Percentiles rank a stretch among this genome's conserved stretches.
phyloP scores from a whole-genome alignment of 2,113 vertebrate genomes.

The Chascanopsetta lugubris region DNA sequence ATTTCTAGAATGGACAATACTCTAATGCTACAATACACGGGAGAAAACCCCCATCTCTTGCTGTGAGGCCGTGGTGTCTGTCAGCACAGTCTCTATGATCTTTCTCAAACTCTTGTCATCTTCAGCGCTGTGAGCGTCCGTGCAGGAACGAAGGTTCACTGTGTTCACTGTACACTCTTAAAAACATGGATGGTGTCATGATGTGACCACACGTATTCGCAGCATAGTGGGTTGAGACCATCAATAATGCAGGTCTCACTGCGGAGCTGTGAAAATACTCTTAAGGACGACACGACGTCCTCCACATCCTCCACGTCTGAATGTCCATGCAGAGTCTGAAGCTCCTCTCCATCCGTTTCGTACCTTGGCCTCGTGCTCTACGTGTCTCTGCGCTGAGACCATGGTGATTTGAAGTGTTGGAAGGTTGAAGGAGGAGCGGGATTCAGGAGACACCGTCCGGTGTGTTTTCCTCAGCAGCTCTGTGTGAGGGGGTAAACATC shows the following conservation, averaged over 20 bases:
- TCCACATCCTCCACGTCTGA: constrained; percentile 35
- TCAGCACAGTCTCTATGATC: constrained; percentile 10
- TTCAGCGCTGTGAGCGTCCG: constrained; percentile 41
- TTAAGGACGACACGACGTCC: constrained; percentile 21
- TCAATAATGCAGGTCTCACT: constrained; percentile 68
- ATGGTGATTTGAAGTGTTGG: constrained; percentile 65
- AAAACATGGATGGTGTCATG: constrained; percentile 49
- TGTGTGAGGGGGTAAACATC: constrained; percentile 41
- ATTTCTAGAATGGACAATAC: constrained; percentile 18
- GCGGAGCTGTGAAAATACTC: constrained; percentile 59
- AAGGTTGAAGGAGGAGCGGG: constrained; percentile 33
- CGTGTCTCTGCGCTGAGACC: constrained; percentile 35
- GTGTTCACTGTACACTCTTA: constrained; percentile 24
- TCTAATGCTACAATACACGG: constrained; percentile 23
- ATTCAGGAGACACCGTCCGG: constrained; percentile 36
- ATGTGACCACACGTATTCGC: constrained; percentile 56
- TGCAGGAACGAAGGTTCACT: constrained; percentile 8
- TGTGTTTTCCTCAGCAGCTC: constrained; percentile 6
- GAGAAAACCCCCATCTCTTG: no score
- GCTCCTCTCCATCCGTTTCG: constrained; percentile 27
- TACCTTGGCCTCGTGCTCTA: constrained; percentile 32
- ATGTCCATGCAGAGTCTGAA: constrained; percentile 5
- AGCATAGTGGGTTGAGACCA: constrained; percentile 51
- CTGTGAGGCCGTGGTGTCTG: constrained; percentile 12
- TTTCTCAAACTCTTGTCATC: constrained; percentile 12